phyloP scores from a whole-genome alignment of 2,797 vertebrate genomes.

The Poeciliopsis gracilis region DNA sequence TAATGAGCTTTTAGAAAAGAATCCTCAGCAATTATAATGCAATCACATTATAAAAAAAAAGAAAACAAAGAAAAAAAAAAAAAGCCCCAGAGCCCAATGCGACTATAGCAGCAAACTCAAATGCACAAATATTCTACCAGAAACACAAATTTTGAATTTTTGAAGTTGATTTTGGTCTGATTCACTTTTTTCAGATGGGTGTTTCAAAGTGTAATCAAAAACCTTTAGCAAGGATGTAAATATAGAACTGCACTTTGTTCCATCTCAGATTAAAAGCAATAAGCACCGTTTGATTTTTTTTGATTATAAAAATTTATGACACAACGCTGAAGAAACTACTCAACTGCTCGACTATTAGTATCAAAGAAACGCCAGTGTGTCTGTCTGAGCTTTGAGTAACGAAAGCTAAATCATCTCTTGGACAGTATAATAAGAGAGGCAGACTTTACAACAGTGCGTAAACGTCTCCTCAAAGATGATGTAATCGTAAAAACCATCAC shows the following conservation, averaged over 20 bases:
- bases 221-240: neutral
- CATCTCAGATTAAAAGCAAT: conserved; percentile 35
- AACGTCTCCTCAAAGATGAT: conserved; percentile 14
- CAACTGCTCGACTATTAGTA: conserved; percentile 52
- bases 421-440: conserved; percentile 16
- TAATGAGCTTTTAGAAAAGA: conserved; percentile 7
- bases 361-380: conserved; percentile 35
- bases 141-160: neutral
- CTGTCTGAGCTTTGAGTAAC: conserved; percentile 36
- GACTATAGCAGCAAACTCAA: neutral
- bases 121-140: neutral
- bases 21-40: conserved; percentile 21
- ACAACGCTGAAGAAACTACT: conserved; percentile 52
- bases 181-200: conserved; percentile 16
- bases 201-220: neutral
- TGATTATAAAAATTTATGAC: conserved; percentile 69
- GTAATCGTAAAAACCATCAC: conserved; percentile 13
- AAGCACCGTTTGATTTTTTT: conserved; percentile 38
- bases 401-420: conserved; percentile 44
- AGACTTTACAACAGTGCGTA: conserved; percentile 6
- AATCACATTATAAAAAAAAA: neutral
- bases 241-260: conserved; percentile 29
- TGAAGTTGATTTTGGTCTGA: conserved; percentile 13
- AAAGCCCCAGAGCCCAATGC: neutral
- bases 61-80: neutral